A percentile compares a stretch with the other conserved stretches of the same genome.
Evolutionary conservation across 2,113 vertebrate species (phyloP).

Genomic region (Podarcis raffonei): DNA sequence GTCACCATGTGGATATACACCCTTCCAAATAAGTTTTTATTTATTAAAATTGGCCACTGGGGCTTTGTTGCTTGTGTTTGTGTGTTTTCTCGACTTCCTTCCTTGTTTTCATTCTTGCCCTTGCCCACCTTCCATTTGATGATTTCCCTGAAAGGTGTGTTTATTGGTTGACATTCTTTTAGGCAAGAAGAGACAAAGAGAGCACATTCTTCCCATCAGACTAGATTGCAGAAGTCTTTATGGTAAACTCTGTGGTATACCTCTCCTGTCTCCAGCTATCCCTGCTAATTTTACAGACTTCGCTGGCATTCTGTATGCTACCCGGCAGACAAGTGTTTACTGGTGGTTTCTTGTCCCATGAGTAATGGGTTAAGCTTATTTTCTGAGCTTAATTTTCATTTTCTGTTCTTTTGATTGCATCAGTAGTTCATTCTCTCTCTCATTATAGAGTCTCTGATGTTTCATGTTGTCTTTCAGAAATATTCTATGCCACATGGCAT

Average conservation of each 20-base stretch:
- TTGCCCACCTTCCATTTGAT: not conserved
- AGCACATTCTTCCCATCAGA: not conserved
- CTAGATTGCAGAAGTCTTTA: not conserved
- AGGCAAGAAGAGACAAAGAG: constrained; percentile 8
- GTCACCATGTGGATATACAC: not conserved
- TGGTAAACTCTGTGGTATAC: constrained; percentile 32
- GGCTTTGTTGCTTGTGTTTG: not conserved
- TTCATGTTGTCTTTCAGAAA: constrained; percentile 53
- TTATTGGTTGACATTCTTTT: constrained; percentile 12
- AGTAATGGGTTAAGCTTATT: constrained; percentile 53
- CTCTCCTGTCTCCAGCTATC: constrained; percentile 50
- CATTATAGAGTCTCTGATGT: constrained; percentile 32
- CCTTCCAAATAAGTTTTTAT: not conserved
- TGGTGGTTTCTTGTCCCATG: constrained; percentile 30
- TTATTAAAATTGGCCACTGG: not conserved
- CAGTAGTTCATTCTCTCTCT: constrained; percentile 26
- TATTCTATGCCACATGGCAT: constrained; percentile 47
- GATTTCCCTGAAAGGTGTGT: constrained; percentile 8
- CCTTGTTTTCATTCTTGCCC: not conserved
- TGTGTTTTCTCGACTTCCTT: not conserved
- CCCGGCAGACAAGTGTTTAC: constrained; percentile 53
- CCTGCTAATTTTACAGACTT: constrained; percentile 48
- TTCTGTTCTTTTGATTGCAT: constrained; percentile 59
- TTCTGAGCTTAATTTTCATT: constrained; percentile 61
- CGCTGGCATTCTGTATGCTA: constrained; percentile 29